Conservation (phyloP, 1,140 invertebrate species). For the Muscidifurax raptorellus region DNA sequence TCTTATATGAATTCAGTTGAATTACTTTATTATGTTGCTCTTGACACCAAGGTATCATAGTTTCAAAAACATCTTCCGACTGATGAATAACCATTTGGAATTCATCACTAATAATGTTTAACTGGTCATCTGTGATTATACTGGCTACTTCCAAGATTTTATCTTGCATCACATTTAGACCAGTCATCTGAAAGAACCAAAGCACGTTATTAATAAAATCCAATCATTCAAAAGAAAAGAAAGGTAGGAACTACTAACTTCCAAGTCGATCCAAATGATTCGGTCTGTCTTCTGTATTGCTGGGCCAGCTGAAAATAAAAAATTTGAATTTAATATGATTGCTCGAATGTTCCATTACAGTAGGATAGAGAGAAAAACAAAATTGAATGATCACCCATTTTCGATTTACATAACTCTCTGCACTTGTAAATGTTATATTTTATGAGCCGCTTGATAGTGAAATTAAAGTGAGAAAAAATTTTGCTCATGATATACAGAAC, state of each 20-base stretch:
- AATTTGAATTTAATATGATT: conserved; percentile 4
- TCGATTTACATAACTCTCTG: conserved; percentile 23
- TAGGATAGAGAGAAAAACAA: conserved; percentile 8
- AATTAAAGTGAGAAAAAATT: conserved; percentile 1
- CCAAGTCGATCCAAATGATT: conserved; percentile 67
- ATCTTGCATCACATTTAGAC: conserved; percentile 85
- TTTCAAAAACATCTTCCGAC: conserved; percentile 81
- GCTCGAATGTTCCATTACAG: neutral
- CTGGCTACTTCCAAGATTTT: conserved; percentile 93
- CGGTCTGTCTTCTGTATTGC: conserved; percentile 11
- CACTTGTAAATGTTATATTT: conserved; percentile 44
- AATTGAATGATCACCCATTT: conserved; percentile 37
- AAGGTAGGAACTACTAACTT: conserved; percentile 57
- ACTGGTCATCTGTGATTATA: conserved; percentile 87
- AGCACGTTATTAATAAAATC: conserved; percentile 24
- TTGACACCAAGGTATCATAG: conserved; percentile 90
- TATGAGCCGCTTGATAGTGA: conserved; percentile 21
- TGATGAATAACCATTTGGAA: conserved; percentile 89
- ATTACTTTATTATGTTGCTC: conserved; percentile 83
- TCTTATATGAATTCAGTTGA: neutral
- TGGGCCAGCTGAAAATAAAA: conserved; percentile 12
- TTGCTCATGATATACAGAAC: conserved; percentile 32
- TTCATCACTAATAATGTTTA: conserved; percentile 87
- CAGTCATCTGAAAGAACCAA: conserved; percentile 69
- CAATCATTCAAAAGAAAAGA: neutral